Base-by-base conservation (phyloP, 2,888 invertebrate genomes). In the Drosophila trichaetosa region DNA sequence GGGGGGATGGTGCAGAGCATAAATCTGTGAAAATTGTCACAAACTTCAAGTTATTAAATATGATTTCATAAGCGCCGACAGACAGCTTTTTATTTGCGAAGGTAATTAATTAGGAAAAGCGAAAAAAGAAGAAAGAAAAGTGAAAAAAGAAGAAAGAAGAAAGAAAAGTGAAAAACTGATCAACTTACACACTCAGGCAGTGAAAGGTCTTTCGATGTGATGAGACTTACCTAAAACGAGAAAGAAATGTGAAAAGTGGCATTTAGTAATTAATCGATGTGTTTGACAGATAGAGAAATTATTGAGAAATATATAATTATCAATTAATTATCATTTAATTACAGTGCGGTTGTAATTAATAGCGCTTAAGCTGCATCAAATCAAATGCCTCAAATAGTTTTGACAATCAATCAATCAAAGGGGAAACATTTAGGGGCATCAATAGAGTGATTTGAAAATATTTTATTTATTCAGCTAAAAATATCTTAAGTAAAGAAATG, bases 211-310 rank as follows among this genome's bases (percentile, higher is more conserved):
- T 21, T 31, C 24, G 24, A 6, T 40, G 21, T 27, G 31, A 31
- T n/a, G 67, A 4, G 42, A 89, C 86, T 87, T 90, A 87, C 86
- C 86, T 87, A 65, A 77, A 87, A 87, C 18, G 76, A 89, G 52
- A 86, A 42, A 71, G 40, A 73, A 67, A 65, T 18, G 51, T 18
- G 74, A 38, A 76, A 49, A 53, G 38, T 49, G 68, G 66, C 56
- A 53, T 75, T 87, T 69, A 70, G 59, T 79, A 65, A 69, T 66
- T 71, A 56, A 74, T 82, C 64, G 61, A 72, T 64, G 42, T 16
- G 3, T 21, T 18, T 65, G 54, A 65, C 54, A 54, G 24, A 46
- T 61, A 18, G 18, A 29, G 38, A 46, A 51, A 59, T 48, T 62
- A 38, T 29, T 48, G n/a, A 16, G 34, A 52, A 64, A 53, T 58